Conservation (phyloP, 2,888 invertebrate species). For the Mythimna lalbum region DNA sequence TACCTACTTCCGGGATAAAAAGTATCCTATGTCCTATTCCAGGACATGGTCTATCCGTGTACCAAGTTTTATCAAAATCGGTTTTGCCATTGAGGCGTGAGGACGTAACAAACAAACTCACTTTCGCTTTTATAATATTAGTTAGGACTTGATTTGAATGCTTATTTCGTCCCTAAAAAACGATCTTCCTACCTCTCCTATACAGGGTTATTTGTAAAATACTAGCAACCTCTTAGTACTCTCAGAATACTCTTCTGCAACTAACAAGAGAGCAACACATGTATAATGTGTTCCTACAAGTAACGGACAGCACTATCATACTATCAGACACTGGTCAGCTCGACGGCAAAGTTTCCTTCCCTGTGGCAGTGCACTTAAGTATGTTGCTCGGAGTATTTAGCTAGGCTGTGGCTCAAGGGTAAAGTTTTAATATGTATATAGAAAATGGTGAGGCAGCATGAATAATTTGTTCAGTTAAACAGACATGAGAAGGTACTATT, state of each 20-base stretch:
- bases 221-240: too few species aligned
- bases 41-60: too few species aligned
- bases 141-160: too few species aligned
- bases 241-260: not conserved
- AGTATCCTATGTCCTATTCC: too few species aligned
- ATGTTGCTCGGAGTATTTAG: constrained; percentile 11
- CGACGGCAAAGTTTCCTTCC: constrained; percentile 39
- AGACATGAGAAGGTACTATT: not conserved
- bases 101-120: too few species aligned
- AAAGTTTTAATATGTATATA: constrained; percentile 26
- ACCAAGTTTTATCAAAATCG: too few species aligned
- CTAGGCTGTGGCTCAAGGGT: constrained; percentile 1
- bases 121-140: too few species aligned
- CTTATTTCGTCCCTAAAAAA: too few species aligned
- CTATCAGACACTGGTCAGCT: constrained; percentile 28
- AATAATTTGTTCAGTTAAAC: not conserved
- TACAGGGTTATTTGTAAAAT: too few species aligned
- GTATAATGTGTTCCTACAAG: not conserved
- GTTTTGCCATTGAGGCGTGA: too few species aligned
- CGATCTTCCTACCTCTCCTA: not conserved
- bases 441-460: not conserved
- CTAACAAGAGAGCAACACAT: not conserved
- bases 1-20: too few species aligned
- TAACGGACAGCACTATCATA: constrained; percentile 23
- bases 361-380: constrained; percentile 20